A percentile compares a stretch with the other conserved stretches of the same genome.
phyloP scores from a whole-genome alignment of 2,113 vertebrate species.

The Paradisaea rubra region DNA sequence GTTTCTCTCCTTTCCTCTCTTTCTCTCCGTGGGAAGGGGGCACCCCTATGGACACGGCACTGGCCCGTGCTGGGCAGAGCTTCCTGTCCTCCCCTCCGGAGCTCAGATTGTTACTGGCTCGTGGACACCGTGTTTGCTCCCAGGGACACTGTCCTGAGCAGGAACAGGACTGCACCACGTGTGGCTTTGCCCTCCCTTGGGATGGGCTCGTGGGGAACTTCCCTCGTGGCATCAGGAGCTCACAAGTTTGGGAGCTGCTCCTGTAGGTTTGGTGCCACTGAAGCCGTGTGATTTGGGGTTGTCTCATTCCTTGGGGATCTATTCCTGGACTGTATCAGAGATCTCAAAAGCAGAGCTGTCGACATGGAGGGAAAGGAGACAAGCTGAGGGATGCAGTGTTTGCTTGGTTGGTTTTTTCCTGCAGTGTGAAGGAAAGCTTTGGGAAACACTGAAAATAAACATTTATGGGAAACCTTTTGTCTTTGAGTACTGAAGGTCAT shows the following conservation, averaged over 20 bases:
- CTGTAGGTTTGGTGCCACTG: background rate
- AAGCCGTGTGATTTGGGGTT: background rate
- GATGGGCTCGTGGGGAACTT: background rate
- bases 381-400: background rate
- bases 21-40: background rate
- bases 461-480: background rate
- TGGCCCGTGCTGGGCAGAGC: background rate
- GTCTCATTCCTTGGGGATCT: background rate
- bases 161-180: background rate
- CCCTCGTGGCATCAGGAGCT: background rate
- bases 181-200: background rate
- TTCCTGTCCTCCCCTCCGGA: background rate
- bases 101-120: background rate
- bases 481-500: background rate
- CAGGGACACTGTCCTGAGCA: background rate
- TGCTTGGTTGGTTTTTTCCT: background rate
- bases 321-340: background rate
- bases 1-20: slow-evolving; percentile 51
- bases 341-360: background rate
- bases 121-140: background rate
- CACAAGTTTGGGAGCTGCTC: background rate
- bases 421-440: background rate
- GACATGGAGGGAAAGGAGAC: background rate
- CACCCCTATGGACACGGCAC: background rate
- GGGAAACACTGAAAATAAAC: background rate